Percentiles rank a stretch among this genome's conserved stretches.
Conservation (phyloP, 2,888 invertebrate genomes). For the Tachina grossa region DNA sequence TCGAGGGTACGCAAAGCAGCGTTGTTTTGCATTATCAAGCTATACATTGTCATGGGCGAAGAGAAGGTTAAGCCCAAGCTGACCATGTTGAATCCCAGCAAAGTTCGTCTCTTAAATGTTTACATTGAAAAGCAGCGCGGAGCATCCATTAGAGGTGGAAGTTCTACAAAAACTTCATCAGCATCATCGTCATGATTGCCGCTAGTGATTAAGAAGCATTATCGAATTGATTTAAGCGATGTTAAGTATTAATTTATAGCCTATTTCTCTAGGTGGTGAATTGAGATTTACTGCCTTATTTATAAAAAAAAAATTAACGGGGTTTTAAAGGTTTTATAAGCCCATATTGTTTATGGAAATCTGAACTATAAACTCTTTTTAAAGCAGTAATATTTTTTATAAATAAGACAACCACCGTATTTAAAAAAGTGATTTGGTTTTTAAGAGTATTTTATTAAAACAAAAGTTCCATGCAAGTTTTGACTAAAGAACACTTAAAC, state of each 20-base stretch:
- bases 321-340: too few relatives aligned
- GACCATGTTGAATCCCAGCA: constrained; percentile 92
- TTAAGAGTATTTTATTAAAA: too few relatives aligned
- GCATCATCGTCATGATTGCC: constrained; percentile 80
- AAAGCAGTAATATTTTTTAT: too few relatives aligned
- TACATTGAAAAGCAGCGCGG: constrained; percentile 79
- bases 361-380: too few relatives aligned
- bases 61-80: constrained; percentile 92
- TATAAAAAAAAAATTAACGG: too few relatives aligned
- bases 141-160: constrained; percentile 75
- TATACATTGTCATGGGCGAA: constrained; percentile 95
- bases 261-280: constrained; percentile 39
- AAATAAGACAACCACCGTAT: too few relatives aligned
- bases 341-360: too few relatives aligned
- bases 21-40: constrained; percentile 98
- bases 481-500: neutral
- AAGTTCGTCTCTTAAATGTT: constrained; percentile 83
- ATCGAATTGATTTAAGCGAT: constrained; percentile 54
- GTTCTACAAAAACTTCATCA: constrained; percentile 80
- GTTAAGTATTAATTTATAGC: constrained; percentile 60
- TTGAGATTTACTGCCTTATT: neutral
- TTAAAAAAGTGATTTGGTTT: too few relatives aligned
- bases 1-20: constrained; percentile 97
- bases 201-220: constrained; percentile 41
- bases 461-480: too few relatives aligned